Evolutionary conservation across 2,113 vertebrate genomes (phyloP), one percentile per base, ranked within the genome.

Genomic region (Panthera uncia): DNA sequence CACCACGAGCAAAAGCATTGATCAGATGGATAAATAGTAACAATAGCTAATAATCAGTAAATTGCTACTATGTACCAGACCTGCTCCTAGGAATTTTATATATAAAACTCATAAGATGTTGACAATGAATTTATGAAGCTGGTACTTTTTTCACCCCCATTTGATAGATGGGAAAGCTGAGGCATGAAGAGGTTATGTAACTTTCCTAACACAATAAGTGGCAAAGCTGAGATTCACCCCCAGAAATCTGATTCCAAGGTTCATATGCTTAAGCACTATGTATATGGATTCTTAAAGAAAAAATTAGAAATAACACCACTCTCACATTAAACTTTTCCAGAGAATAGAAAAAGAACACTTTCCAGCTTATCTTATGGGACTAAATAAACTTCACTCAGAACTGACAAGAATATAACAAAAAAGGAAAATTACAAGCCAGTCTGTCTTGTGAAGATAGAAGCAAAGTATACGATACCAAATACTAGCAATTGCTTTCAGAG

Each of bases 401-500:
- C 25, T 91, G 25, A 94, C 14, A 80, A 80, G 36, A 12, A 84
- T 68, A 57, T 84, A 38, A 65, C 4, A 57, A 80, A 78, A 91
- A 95, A 50, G 15, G 16, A 63, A 95, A 90, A 84, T 31, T 41
- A 85, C 1, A n/a, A 12, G n/a, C 7, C 12, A 91, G 85, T 82
- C 31, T 92, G 6, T 79, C 36, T 94, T 61, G 4, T 48, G 12
- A 94, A 96, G 69, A 66, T 10, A 81, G 15, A 84, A 89, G 71
- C n/a, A 95, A 89, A 95, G 45, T 3, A 86, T 4, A 65, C 36
- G 52, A 48, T 27, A 55, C 12, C 74, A 94, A 83, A 61, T 63
- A 71, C 36, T 92, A 91, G 41, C 38, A 82, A 94, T 50, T 63
- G 50, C 81, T 61, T 94, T 94, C 88, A 94, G 52, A 92, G 68